phyloP scores from a whole-genome alignment of 2,888 invertebrate genomes.

The Drosophila lutescens region DNA sequence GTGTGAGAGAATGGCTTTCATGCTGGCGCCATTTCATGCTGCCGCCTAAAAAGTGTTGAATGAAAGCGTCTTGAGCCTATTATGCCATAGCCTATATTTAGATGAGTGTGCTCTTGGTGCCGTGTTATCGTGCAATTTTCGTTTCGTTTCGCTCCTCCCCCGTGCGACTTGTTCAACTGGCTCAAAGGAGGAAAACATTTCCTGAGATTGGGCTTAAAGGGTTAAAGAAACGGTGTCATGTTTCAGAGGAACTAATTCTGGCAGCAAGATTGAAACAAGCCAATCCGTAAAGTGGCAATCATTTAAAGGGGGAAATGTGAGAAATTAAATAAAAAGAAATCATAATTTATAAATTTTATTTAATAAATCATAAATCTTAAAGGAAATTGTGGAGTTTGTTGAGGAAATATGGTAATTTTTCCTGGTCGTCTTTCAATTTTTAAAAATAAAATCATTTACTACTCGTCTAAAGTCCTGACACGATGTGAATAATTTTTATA shows the following conservation, averaged over 20 bases:
- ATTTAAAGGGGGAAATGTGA: constrained; percentile 1
- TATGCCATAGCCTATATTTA: constrained; percentile 50
- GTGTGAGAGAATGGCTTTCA: constrained; percentile 50
- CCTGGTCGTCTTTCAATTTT: too few relatives aligned
- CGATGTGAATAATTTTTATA: not conserved
- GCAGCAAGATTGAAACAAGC: constrained; percentile 30
- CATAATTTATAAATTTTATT: too few relatives aligned
- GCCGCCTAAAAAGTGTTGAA: constrained; percentile 75
- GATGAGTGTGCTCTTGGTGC: constrained; percentile 37
- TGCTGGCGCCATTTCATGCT: constrained; percentile 72
- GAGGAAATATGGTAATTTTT: too few relatives aligned
- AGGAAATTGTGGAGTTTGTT: too few relatives aligned
- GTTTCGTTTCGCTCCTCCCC: constrained; percentile 1
- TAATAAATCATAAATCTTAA: too few relatives aligned
- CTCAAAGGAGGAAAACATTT: constrained; percentile 41
- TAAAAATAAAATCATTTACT: not conserved
- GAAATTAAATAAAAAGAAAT: too few relatives aligned
- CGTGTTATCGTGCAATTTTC: constrained; percentile 68
- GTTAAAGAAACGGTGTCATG: constrained; percentile 9
- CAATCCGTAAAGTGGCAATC: constrained; percentile 58
- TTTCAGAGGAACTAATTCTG: constrained; percentile 5
- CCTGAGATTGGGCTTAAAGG: constrained; percentile 42
- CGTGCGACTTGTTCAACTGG: constrained; percentile 42
- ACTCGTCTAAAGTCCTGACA: not conserved
- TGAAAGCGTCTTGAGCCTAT: constrained; percentile 77